Evolutionary conservation across 2,888 invertebrate species (phyloP).

Genomic region (Busseola fusca): DNA sequence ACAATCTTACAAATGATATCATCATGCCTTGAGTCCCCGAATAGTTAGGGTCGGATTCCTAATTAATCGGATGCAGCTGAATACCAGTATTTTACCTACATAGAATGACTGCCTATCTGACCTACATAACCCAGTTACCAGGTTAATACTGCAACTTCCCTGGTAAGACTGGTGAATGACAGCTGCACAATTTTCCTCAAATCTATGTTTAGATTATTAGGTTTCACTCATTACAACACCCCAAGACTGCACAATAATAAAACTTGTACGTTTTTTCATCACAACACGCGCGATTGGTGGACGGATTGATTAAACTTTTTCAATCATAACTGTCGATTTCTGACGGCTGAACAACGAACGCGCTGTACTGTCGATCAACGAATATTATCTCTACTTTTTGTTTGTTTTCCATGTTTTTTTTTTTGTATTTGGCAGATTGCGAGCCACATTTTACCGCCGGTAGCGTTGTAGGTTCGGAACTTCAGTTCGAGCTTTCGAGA

Average conservation of each 20-base stretch:
- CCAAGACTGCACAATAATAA: constrained; percentile 34
- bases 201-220: background rate
- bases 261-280: constrained; percentile 42
- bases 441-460: background rate
- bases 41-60: background rate
- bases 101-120: too few species aligned
- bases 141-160: too few species aligned
- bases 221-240: constrained; percentile 9
- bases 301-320: constrained; percentile 75
- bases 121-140: too few species aligned
- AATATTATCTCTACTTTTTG: constrained; percentile 53
- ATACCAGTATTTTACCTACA: too few species aligned
- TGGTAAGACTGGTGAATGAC: too few species aligned
- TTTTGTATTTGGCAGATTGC: background rate
- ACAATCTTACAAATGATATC: too few species aligned
- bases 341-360: constrained; percentile 57
- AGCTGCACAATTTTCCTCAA: too few species aligned
- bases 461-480: background rate
- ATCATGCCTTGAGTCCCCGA: background rate
- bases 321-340: constrained; percentile 70
- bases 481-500: too few species aligned
- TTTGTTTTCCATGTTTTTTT: constrained; percentile 27
- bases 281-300: constrained; percentile 48
- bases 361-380: constrained; percentile 49
- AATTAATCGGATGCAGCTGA: too few species aligned